Base-by-base conservation (phyloP, 1,140 invertebrate genomes). In the Dendrolimus punctatus region DNA sequence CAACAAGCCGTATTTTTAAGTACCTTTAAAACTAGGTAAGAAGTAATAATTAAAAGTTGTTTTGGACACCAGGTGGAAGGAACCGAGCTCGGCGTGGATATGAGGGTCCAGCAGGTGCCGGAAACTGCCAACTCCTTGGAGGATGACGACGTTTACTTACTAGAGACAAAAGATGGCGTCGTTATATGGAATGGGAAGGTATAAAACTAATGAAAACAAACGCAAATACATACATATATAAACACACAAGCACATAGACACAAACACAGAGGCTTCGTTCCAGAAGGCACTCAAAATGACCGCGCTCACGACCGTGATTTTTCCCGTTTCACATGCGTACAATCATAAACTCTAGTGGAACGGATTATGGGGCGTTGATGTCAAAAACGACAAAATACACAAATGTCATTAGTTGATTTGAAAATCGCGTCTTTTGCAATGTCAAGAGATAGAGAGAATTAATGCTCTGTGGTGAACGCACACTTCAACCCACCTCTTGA, bases 151-250 rank as follows among this genome's bases (percentile, higher is more conserved):
- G 92, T 91, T 0, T 95, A 93, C 62, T 85, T 94, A 8, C 73
- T 93, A 10, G 90, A 92, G 67, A 91, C 90, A 6, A 85, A 88
- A 2, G 71, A 73, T 0, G 76, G 73, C 5, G 88, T 91, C 5
- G 94, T 89, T 70, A 71, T 94, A 5, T 94, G 94, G 93, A 78
- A 89, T 61, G 94, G 94, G 57, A 89, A 91, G 81, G 92, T 93
- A n/a, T 47, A 36, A 46, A 6, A n/a, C 44, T 23, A 23, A 23
- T 23, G 1, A 23, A 1, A 3, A 23, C 23, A 23, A 2, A 23
- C 23, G 3, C 23, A 23, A 23, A 23, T 1, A 23, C 23, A 23
- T 23, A 3, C 23, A 23, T 23, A 23, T 3, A 23, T 23, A 23
- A 3, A 23, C 23, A 23, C 23, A 23, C 44, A 46, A 8, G 5